A percentile compares a stretch with the other conserved stretches of the same genome.
Conservation (phyloP, 2,888 invertebrate species). For the Lumbricus terrestris region DNA sequence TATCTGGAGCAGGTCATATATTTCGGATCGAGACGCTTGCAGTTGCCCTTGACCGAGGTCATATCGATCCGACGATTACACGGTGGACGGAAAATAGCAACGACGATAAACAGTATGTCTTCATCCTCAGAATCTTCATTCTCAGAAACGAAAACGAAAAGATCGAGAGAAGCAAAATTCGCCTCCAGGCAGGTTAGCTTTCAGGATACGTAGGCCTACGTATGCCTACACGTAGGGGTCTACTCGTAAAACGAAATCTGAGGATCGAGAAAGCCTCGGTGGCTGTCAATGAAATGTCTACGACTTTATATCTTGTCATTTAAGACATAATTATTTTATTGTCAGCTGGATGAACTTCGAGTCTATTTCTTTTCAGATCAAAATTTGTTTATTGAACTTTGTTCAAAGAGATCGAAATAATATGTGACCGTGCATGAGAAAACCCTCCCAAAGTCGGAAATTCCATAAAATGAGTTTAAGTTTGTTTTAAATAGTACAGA, state of each 20-base stretch:
- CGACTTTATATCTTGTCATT: too few species aligned
- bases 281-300: too few species aligned
- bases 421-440: too few species aligned
- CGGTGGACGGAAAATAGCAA: constrained; percentile 36
- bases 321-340: too few species aligned
- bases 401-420: too few species aligned
- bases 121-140: constrained; percentile 35
- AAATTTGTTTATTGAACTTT: too few species aligned
- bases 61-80: constrained; percentile 33
- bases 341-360: too few species aligned
- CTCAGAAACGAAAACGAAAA: constrained; percentile 18
- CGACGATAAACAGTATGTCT: constrained; percentile 37
- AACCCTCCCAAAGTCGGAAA: too few species aligned
- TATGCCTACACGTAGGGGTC: background rate
- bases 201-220: too few species aligned
- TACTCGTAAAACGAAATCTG: background rate
- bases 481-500: too few species aligned
- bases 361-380: too few species aligned
- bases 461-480: too few species aligned
- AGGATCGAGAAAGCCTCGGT: background rate
- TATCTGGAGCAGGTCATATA: constrained; percentile 30
- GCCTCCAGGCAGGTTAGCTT: background rate
- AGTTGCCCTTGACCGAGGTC: constrained; percentile 31
- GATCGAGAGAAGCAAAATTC: background rate
- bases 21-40: constrained; percentile 36